Evolutionary conservation across 2,113 vertebrate genomes (phyloP).

Genomic region (Rhea pennata): DNA sequence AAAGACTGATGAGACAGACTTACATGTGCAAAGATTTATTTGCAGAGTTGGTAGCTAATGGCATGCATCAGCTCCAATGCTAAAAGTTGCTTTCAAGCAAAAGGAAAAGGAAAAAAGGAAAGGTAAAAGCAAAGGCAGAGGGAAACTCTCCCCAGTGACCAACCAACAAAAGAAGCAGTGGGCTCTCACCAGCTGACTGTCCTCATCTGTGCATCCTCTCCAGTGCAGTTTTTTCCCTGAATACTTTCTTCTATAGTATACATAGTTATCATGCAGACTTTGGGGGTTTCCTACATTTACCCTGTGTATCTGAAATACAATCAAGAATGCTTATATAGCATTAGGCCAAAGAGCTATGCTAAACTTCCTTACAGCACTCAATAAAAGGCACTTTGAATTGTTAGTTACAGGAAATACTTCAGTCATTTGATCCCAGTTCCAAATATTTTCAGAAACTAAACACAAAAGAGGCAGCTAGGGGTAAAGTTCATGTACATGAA

Average conservation of each 20-base stretch:
- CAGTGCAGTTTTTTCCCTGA: not conserved
- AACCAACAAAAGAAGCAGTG: not conserved
- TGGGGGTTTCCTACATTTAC: not conserved
- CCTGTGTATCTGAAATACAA: not conserved
- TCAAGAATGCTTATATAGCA: not conserved
- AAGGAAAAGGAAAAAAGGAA: not conserved
- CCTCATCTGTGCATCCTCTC: not conserved
- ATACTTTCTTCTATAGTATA: not conserved
- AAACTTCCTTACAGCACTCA: not conserved
- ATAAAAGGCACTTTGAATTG: not conserved
- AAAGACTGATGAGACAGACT: no score
- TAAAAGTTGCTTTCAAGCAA: no score
- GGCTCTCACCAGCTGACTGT: not conserved
- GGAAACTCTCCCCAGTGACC: not conserved
- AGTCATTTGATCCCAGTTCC: not conserved
- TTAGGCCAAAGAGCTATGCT: not conserved
- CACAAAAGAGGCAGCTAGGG: not conserved
- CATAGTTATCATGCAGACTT: not conserved
- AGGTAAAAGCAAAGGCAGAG: not conserved
- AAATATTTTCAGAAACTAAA: not conserved
- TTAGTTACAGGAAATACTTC: not conserved
- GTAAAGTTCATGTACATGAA: not conserved
- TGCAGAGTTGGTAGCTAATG: no score
- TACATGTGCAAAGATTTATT: no score
- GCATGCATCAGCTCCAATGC: no score